These are phyloP conservation scores for Euclidia mi DNA, from an alignment of 2,888 invertebrate genomes.

Conservation along the genomic window DNA sequence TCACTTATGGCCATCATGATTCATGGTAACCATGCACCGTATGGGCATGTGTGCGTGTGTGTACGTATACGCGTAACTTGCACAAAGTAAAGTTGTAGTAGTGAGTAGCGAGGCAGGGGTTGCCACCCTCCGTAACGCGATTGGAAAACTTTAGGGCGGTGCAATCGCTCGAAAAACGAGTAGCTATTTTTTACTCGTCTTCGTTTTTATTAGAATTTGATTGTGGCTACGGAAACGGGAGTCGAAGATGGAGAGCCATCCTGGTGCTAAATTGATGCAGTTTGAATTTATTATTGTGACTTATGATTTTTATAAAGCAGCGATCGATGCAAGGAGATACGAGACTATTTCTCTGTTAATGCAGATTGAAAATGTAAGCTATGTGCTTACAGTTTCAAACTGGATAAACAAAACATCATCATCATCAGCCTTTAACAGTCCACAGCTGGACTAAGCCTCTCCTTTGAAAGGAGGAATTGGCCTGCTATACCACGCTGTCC, in stretches of 20 bases:
- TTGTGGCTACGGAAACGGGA: constrained; percentile 14
- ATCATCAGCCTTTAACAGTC: too few relatives aligned
- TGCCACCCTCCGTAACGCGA: constrained; percentile 71
- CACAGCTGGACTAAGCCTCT: too few relatives aligned
- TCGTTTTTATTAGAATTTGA: constrained; percentile 32
- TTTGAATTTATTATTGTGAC: constrained; percentile 1
- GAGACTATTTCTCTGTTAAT: too few relatives aligned
- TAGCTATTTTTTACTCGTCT: constrained; percentile 34
- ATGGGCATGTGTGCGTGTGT: constrained; percentile 51
- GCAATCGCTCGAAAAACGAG: constrained; percentile 58
- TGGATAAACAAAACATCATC: too few relatives aligned
- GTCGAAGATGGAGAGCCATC: background rate
- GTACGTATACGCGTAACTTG: constrained; percentile 60
- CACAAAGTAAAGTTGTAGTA: constrained; percentile 70
- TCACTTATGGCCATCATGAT: constrained; percentile 30
- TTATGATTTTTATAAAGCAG: too few relatives aligned
- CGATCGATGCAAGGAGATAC: too few relatives aligned
- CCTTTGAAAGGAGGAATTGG: too few relatives aligned
- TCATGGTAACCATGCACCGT: constrained; percentile 61
- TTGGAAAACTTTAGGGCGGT: constrained; percentile 78
- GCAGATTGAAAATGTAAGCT: too few relatives aligned
- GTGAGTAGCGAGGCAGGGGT: constrained; percentile 62
- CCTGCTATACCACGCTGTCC: too few relatives aligned
- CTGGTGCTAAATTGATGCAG: background rate
- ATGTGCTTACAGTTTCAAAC: too few relatives aligned